Evolutionary conservation across 2,888 invertebrate genomes (phyloP).

Genomic region (Hoplodrina ambigua): DNA sequence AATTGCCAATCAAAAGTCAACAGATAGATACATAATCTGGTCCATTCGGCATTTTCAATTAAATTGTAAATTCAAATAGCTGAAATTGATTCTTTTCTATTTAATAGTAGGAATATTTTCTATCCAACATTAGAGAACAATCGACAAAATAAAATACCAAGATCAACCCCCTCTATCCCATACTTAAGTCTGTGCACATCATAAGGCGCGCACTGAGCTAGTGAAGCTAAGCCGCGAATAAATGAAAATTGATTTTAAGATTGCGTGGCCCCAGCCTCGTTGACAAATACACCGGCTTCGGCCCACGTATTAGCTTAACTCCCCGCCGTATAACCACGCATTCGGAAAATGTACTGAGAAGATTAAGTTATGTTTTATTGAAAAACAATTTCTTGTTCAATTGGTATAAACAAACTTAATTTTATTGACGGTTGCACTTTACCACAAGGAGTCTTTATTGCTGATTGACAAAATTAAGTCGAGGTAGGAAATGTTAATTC

Average conservation of each 20-base stretch:
- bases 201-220: slow-evolving; percentile 80
- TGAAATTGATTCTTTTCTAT: too few relatives aligned
- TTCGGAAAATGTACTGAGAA: slow-evolving; percentile 60
- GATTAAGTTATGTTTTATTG: slow-evolving; percentile 56
- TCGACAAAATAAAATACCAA: background rate
- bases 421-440: background rate
- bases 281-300: slow-evolving; percentile 87
- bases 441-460: background rate
- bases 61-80: too few relatives aligned
- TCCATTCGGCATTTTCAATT: too few relatives aligned
- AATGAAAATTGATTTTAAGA: slow-evolving; percentile 91
- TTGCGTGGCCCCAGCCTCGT: slow-evolving; percentile 81
- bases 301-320: slow-evolving; percentile 74
- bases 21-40: too few relatives aligned
- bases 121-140: background rate
- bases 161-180: slow-evolving; percentile 37
- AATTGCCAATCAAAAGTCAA: too few relatives aligned
- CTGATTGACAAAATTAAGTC: background rate
- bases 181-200: slow-evolving; percentile 61
- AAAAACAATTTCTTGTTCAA: slow-evolving; percentile 37
- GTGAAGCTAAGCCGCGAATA: slow-evolving; percentile 88
- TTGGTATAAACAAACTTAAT: slow-evolving; percentile 4
- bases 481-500: background rate
- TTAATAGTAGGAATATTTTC: background rate
- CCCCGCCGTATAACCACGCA: slow-evolving; percentile 57